phyloP scores from a whole-genome alignment of 2,113 vertebrate species.

The Tringa solitaria region DNA sequence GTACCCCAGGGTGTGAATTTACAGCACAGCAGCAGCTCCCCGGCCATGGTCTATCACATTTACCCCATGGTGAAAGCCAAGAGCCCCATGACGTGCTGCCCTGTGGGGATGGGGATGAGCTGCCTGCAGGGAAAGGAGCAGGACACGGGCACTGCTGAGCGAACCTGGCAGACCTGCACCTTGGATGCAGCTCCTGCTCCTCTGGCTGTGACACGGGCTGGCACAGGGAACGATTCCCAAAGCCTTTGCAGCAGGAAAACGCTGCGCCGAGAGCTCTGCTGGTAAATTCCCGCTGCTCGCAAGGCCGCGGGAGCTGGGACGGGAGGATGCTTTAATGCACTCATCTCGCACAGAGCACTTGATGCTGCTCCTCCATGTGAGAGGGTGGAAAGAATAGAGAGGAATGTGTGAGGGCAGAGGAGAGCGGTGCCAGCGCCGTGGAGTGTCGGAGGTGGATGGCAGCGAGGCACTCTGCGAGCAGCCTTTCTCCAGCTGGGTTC shows the following conservation, averaged over 20 bases:
- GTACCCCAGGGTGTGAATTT: not conserved
- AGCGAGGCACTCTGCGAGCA: not conserved
- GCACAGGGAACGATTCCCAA: not conserved
- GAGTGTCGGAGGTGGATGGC: conserved; percentile 17
- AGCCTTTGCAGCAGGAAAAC: not conserved
- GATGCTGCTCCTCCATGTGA: not conserved
- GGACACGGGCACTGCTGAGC: rapidly evolving
- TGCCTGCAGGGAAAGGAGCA: rapidly evolving
- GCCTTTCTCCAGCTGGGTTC: conserved; percentile 44
- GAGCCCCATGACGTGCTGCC: not conserved
- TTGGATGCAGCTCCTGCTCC: not conserved
- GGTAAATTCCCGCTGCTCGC: not conserved
- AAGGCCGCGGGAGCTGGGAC: not conserved
- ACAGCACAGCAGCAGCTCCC: not conserved
- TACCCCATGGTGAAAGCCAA: not conserved
- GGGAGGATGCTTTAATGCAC: not conserved
- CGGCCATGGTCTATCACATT: rapidly evolving
- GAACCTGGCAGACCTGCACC: rapidly evolving
- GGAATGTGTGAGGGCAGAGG: not conserved
- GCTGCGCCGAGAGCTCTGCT: not conserved
- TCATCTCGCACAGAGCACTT: not conserved
- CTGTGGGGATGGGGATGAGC: not conserved
- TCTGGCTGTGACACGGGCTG: rapidly evolving
- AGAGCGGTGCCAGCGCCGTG: not conserved
- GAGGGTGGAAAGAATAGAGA: conserved; percentile 4